phyloP scores from a whole-genome alignment of 2,888 invertebrate species.

The Patella ulyssiponensis region DNA sequence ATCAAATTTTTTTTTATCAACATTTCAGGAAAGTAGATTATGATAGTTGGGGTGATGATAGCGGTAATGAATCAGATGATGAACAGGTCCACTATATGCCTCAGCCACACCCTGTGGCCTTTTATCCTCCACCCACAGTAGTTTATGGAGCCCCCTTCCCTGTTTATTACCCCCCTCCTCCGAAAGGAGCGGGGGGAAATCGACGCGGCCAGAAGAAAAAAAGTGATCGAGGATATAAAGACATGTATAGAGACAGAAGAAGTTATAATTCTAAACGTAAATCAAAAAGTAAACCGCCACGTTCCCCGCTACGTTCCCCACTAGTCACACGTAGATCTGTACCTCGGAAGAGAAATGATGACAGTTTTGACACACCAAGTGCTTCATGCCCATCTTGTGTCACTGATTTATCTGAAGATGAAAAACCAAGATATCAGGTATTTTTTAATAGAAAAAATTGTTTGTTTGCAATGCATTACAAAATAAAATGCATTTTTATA shows the following conservation, averaged over 20 bases:
- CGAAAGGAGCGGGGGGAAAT: conserved; percentile 33
- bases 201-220: conserved; percentile 1
- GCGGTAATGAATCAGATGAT: conserved; percentile 48
- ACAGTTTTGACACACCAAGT: neutral
- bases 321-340: neutral
- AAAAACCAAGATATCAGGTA: neutral
- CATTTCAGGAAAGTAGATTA: conserved; percentile 50
- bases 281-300: neutral
- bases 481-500: too few species aligned
- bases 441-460: neutral
- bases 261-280: neutral
- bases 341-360: neutral
- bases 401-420: neutral
- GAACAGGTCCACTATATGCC: conserved; percentile 51
- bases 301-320: neutral
- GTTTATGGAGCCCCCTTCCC: conserved; percentile 58
- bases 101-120: conserved; percentile 43
- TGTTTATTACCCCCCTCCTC: conserved; percentile 62
- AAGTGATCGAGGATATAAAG: conserved; percentile 6
- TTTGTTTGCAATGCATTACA: too few species aligned
- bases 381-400: neutral
- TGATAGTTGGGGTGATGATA: conserved; percentile 65
- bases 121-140: conserved; percentile 45
- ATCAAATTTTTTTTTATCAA: neutral
- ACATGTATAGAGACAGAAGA: conserved; percentile 8